Base-by-base conservation (phyloP, 2,113 vertebrate genomes). In the Grammomys dolichurus region DNA sequence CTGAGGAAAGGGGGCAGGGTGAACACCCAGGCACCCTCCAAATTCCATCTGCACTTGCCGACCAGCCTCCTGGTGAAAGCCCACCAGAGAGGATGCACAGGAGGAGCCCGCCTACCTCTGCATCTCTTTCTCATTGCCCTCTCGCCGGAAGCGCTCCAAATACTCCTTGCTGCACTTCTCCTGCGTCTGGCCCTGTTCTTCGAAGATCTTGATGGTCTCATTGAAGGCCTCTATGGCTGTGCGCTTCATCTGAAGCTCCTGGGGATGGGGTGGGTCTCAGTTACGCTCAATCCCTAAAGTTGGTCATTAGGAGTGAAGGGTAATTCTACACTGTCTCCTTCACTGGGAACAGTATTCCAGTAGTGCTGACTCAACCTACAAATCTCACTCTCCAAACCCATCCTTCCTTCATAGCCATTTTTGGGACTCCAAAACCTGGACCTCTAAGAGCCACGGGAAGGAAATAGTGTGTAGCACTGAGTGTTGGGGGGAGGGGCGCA, bases 211-310 rank as follows among this genome's bases (percentile, higher is more conserved):
- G 97, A 99, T 99, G 0, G 99, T 99, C 92, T 99, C 99, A 0
- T 99, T 99, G 98, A 99, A 99, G 90, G 99, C 99, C 92, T 99
- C 99, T 0, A 99, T 98, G 0, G 99, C 99, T 0, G 99, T 99
- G 67, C 99, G 98, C 96, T 99, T 99, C 99, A 99, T 99, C 96
- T 99, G 99, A 87, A 99, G 97, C 94, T 99, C 99, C 99, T 99
- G 98, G 0, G 22, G 31, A n/a, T 19, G 2, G 36, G 12, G 75
- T 0, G 0, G 2, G 14, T 3, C 1, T 20, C 77, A 86, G 2
- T 8, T 33, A 31, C 70, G 40, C 81, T 58, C 12, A 63, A 58
- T 20, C 33, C 54, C 51, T 43, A 0, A 69, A 75, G 33, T 9
- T n/a, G 51, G n/a, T 43, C 72, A 0, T 0, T 19, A n/a, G 75